Conservation (phyloP, 2,888 invertebrate genomes). For the Macroteleia sp. region DNA sequence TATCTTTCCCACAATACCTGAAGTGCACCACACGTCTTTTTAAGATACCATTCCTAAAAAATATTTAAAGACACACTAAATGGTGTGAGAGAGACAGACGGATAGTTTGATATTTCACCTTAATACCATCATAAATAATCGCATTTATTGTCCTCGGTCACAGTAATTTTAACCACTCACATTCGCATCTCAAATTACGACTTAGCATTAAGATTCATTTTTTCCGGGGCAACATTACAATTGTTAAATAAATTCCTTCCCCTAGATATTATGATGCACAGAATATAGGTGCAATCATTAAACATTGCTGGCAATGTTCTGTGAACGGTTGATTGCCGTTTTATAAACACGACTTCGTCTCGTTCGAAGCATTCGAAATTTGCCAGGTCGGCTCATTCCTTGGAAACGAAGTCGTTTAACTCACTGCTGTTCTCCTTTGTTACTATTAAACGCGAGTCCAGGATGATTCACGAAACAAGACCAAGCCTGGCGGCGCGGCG, state of each 20-base stretch:
- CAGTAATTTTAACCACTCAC: conserved; percentile 7
- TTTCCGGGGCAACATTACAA: conserved; percentile 23
- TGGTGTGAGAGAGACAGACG: no score
- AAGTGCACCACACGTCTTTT: no score
- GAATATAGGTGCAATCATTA: conserved; percentile 24
- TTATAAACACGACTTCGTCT: conserved; percentile 33
- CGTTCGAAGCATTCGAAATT: conserved; percentile 38
- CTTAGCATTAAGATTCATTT: conserved; percentile 29
- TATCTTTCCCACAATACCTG: no score
- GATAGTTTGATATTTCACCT: no score
- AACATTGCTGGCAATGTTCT: conserved; percentile 30
- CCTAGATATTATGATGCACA: conserved; percentile 5
- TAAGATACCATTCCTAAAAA: no score
- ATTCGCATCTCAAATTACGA: conserved; percentile 21
- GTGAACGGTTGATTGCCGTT: conserved; percentile 26
- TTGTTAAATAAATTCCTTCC: conserved; percentile 12
- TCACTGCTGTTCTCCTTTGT: conserved; percentile 45
- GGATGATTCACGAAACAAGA: conserved; percentile 28
- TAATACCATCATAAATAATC: conserved; percentile 41
- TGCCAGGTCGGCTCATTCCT: conserved; percentile 5
- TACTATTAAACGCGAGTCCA: conserved; percentile 8
- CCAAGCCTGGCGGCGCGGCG: conserved; percentile 5
- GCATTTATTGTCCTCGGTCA: conserved; percentile 27
- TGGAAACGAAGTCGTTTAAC: conserved; percentile 47
- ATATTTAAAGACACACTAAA: no score